A percentile compares a stretch with the other conserved stretches of the same genome.
These are phyloP conservation scores for Caenorhabditis inopinata DNA, from an alignment of 1,140 invertebrate species.

Conservation along the genomic window DNA sequence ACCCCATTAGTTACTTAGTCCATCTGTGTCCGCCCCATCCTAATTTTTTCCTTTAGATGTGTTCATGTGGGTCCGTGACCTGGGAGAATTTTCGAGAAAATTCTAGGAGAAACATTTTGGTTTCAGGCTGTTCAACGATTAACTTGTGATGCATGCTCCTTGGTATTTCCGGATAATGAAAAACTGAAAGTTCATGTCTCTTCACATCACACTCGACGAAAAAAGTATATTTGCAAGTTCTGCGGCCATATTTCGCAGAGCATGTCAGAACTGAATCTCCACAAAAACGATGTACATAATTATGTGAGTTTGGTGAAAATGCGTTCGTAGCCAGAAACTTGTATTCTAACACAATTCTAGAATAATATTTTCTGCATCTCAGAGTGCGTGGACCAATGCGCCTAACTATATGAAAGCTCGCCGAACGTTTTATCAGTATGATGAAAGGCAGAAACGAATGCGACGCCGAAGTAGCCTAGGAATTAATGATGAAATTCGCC, in stretches of 20 bases:
- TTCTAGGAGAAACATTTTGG: no score
- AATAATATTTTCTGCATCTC: neutral
- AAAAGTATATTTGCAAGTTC: conserved; percentile 51
- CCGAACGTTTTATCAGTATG: conserved; percentile 11
- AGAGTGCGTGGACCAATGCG: neutral
- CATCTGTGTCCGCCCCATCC: no score
- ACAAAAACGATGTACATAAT: conserved; percentile 48
- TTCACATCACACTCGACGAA: conserved; percentile 38
- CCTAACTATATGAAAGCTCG: neutral
- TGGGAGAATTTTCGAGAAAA: no score
- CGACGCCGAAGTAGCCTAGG: neutral
- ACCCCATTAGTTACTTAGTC: no score
- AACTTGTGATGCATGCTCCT: conserved; percentile 45
- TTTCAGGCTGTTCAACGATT: conserved; percentile 40
- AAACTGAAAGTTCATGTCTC: conserved; percentile 44
- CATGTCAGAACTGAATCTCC: conserved; percentile 50
- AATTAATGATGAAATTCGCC: neutral
- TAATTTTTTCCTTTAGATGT: no score
- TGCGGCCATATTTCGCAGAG: conserved; percentile 44
- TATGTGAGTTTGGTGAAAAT: neutral
- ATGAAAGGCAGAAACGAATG: neutral
- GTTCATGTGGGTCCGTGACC: no score
- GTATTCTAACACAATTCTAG: no score
- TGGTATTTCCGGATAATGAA: conserved; percentile 47
- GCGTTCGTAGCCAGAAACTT: no score